A percentile compares a stretch with the other conserved stretches of the same genome.
Evolutionary conservation across 2,113 vertebrate species (phyloP).

Genomic region (Scolopax mira): DNA sequence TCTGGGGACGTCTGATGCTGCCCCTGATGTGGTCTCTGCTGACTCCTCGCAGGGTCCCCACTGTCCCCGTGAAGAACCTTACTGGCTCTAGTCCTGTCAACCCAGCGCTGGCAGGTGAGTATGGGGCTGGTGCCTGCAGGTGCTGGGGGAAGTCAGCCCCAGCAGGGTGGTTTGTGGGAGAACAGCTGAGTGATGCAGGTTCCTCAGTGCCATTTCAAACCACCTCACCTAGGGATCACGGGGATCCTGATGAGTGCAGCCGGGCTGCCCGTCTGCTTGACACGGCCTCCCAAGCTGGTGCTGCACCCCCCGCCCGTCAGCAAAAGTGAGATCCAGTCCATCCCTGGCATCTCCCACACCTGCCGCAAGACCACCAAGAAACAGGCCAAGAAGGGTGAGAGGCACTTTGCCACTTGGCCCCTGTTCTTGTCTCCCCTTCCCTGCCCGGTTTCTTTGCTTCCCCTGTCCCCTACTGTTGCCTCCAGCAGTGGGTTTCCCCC

Average conservation of each 20-base stretch:
- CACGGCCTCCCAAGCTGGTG: slow-evolving; percentile 88
- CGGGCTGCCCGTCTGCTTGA: slow-evolving; percentile 90
- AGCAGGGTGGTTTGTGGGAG: fast-evolving
- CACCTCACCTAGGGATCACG: slow-evolving; percentile 81
- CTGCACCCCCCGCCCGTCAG: slow-evolving; percentile 91
- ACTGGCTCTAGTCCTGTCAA: slow-evolving; percentile 90
- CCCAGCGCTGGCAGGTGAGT: slow-evolving; percentile 88
- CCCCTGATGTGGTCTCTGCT: neutral
- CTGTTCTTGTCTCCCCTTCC: neutral
- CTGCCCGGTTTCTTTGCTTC: too few species aligned
- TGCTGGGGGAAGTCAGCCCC: neutral
- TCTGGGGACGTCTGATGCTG: fast-evolving
- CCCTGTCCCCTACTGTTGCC: neutral
- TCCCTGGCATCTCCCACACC: slow-evolving; percentile 87
- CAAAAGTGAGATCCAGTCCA: slow-evolving; percentile 92
- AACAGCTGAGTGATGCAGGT: neutral
- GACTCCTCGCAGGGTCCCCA: slow-evolving; percentile 80
- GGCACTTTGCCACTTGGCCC: neutral
- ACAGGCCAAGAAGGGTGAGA: slow-evolving; percentile 89
- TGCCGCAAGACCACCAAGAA: slow-evolving; percentile 95
- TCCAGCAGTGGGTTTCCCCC: neutral
- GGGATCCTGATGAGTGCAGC: slow-evolving; percentile 96
- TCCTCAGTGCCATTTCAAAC: neutral
- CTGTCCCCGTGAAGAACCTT: slow-evolving; percentile 93
- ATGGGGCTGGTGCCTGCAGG: fast-evolving